These are phyloP conservation scores for pig (Sus scrofa) DNA, from an alignment of 2,113 vertebrate species.

Conservation along the genomic window T2T-Sscrofa CM000826.6:127274501-127275000, in stretches of 20 bases:
- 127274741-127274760: slow-evolving; percentile 82
- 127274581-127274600: slow-evolving; percentile 43
- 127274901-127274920: not conserved
- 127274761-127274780: slow-evolving; percentile 81
- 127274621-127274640: slow-evolving; percentile 53
- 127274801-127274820: slow-evolving; percentile 67
- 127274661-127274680: slow-evolving; percentile 77
- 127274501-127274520: slow-evolving; percentile 8
- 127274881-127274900: not conserved
- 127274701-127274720: slow-evolving; percentile 81
- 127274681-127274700: slow-evolving; percentile 83
- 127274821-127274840: slow-evolving; percentile 45
- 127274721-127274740: slow-evolving; percentile 76
- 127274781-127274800: slow-evolving; percentile 37
- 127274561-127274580: not conserved
- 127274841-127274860: not conserved
- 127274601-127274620: slow-evolving; percentile 49
- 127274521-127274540: not conserved
- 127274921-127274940: not conserved
- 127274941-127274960: not conserved
- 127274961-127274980: not conserved
- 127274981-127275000: not conserved
- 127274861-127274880: not conserved
- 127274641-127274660: slow-evolving; percentile 80
- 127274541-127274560: not conserved